Evolutionary conservation across 2,797 vertebrate genomes (phyloP).

Genomic region (Ficedula albicollis): DNA sequence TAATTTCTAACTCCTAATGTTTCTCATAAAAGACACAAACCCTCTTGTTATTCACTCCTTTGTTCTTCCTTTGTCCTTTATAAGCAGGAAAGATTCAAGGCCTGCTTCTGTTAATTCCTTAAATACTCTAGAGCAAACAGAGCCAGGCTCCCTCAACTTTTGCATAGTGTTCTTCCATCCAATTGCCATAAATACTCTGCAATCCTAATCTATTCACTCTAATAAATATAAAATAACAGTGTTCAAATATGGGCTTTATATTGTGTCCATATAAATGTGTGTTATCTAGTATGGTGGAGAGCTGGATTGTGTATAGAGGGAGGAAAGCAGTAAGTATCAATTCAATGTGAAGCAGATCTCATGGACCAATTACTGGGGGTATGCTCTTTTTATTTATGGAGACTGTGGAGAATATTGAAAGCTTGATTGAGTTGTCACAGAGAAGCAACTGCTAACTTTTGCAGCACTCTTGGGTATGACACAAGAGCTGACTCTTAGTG

Average conservation of each 20-base stretch:
- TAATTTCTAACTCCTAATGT: not conserved
- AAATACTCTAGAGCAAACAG: not conserved
- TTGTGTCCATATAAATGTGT: not conserved
- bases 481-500: not conserved
- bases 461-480: not conserved
- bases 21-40: not conserved
- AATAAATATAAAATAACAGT: not conserved
- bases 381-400: not conserved
- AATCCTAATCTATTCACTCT: not conserved
- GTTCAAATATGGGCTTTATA: not conserved
- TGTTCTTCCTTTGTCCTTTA: not conserved
- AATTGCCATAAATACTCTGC: not conserved
- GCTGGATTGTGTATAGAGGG: not conserved
- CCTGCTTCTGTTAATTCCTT: not conserved
- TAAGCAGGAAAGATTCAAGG: not conserved
- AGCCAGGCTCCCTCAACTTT: not conserved
- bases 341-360: not conserved
- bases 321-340: not conserved
- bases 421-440: not conserved
- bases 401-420: not conserved
- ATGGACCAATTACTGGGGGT: rapidly evolving
- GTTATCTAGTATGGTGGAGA: not conserved
- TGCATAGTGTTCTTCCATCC: not conserved
- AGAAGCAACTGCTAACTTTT: not conserved
- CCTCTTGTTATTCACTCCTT: not conserved